Evolutionary conservation across 2,797 vertebrate species (phyloP), one percentile per base, ranked within the genome.

Genomic region (Poecilia gillii): DNA sequence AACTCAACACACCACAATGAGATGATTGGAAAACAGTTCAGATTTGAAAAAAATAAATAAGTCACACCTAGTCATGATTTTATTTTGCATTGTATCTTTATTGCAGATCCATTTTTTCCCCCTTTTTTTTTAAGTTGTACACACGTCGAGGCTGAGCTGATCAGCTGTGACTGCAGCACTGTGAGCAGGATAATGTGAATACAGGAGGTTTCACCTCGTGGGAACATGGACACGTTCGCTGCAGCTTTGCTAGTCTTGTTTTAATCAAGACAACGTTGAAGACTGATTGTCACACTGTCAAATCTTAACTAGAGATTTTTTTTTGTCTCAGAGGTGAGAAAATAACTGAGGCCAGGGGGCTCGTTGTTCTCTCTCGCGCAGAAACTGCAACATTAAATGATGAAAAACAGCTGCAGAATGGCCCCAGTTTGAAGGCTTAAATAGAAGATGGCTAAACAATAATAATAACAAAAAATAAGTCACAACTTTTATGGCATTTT

Each of bases 261-360:
- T 71, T 55, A 74, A 81, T 88, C 81, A 78, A 81, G 84, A 91
- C 74, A 25, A 46, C 82, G 59, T 77, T 9, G 3, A 87, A 76
- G 80, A 87, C 87, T 90, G 93, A 93, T 92, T 91, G 91, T 94
- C 91, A 84, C 85, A 81, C 81, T 81, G 82, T 80, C 81, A 75
- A 81, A 72, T 73, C 57, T 75, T 78, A 64, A 55, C 45, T 53
- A 31, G 62, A 51, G 28, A 3, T 47, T n/a, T 5, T 49, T 14
- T 6, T 73, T 46, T 9, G 77, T 77, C 68, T 71, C 39, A 0
- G 23, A 18, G 33, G 55, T 64, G 47, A 71, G 43, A 45, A 41
- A 75, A 64, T 64, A 53, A 51, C 36, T 9, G 73, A 78, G 79
- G 80, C 76, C 18, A 9, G 28, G 20, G 75, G 20, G 75, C 76